Base-by-base conservation (phyloP, 2,113 vertebrate genomes). In the Ondatra zibethicus region DNA sequence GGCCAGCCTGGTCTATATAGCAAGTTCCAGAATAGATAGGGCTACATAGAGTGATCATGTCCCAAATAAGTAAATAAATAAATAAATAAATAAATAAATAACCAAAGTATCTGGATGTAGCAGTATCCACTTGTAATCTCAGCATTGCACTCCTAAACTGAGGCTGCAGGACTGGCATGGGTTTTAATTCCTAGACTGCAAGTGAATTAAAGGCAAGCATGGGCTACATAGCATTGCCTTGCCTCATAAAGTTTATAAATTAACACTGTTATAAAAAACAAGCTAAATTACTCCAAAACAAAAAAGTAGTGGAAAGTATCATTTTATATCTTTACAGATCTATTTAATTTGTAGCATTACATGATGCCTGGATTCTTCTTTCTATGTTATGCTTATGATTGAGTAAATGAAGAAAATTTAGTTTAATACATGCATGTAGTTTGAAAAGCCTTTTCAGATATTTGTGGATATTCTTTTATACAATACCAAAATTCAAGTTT, bases 391-490 rank as follows among this genome's bases (percentile, higher is more conserved):
- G 23, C 23, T 72, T 75, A 25, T 73, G 72, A 19, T 73, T 73
- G n/a, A 73, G 19, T 75, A 75, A 12, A 75, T 75, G 4, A 75
- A 75, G 73, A 75, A 75, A 75, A 25, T 75, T 75, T 42, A 75
- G 8, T 42, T 27, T 39, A 75, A 75, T 39, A 73, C 11, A 78
- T 45, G 39, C 21, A 88, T n/a, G 31, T 70, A 80, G 25, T 72
- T 72, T 72, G 70, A 72, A 72, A 72, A 72, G 70, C 61, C n/a
- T 88, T 93, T 88, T 55, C 61, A 88, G 84, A 70, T 88, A 78
- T 66, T 21, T 93, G 75, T 80, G 31, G 58, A 65, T 47, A 70
- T 78, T 88, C 63, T 77, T 52, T 14, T 87, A 70, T 80, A 88
- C 10, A 75, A 42, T 75, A 75, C 73, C 39, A 42, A 39, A 75